Evolutionary conservation across 2,797 vertebrate species (phyloP).

Genomic region (Esox lucius): DNA sequence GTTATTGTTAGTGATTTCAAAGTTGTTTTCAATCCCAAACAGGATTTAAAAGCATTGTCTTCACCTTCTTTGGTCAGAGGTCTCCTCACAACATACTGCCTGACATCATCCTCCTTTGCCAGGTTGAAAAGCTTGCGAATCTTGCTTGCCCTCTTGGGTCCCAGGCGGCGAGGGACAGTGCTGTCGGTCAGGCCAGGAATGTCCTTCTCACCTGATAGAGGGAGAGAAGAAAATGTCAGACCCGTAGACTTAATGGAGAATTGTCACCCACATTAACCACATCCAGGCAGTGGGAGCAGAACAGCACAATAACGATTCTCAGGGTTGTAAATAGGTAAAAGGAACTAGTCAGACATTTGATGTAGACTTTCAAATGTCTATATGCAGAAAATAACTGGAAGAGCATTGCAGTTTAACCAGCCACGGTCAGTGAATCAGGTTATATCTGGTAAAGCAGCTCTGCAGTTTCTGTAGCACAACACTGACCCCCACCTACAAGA

Average conservation of each 20-base stretch:
- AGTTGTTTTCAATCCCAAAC: no score
- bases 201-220: slow-evolving; percentile 89
- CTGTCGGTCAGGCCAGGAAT: slow-evolving; percentile 97
- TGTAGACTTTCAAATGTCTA: no score
- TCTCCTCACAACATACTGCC: slow-evolving; percentile 96
- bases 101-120: slow-evolving; percentile 96
- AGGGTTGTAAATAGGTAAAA: no score
- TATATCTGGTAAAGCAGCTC: slow-evolving; percentile 60
- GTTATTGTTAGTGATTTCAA: no score
- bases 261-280: no score
- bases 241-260: no score
- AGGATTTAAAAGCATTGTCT: slow-evolving; percentile 11
- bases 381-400: slow-evolving; percentile 15
- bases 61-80: slow-evolving; percentile 93
- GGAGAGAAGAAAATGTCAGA: no score
- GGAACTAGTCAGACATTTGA: no score
- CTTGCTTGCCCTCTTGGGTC: slow-evolving; percentile 97
- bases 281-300: no score
- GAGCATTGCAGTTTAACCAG: slow-evolving; percentile 55
- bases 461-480: slow-evolving; percentile 72
- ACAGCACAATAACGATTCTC: no score
- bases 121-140: slow-evolving; percentile 98
- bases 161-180: slow-evolving; percentile 93
- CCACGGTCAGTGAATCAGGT: slow-evolving; percentile 43
- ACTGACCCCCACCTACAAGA: slow-evolving; percentile 71